phyloP scores from a whole-genome alignment of 2,888 invertebrate genomes.

The Catocala fraxini region DNA sequence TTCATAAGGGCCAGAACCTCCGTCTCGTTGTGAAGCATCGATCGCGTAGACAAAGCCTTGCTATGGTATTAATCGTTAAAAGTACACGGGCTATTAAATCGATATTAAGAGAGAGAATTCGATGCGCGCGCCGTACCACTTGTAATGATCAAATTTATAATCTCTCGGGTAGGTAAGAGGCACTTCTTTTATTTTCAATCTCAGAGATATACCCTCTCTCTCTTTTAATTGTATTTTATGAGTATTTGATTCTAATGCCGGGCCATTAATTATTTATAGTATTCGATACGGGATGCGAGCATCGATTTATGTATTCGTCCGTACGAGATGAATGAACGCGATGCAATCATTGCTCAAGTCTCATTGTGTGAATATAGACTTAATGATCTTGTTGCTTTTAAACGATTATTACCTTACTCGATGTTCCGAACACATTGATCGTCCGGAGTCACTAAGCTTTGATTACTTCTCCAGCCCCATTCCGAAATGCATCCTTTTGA shows the following conservation, averaged over 20 bases:
- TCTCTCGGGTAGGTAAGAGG: conserved; percentile 83
- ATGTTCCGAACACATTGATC: conserved; percentile 34
- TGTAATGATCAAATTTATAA: conserved; percentile 86
- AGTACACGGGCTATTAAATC: conserved; percentile 79
- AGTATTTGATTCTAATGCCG: conserved; percentile 87
- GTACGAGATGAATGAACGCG: conserved; percentile 70
- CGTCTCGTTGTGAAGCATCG: conserved; percentile 50
- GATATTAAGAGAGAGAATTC: conserved; percentile 81
- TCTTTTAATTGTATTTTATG: conserved; percentile 88
- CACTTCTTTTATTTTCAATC: conserved; percentile 82
- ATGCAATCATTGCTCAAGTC: conserved; percentile 66
- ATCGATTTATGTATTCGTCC: conserved; percentile 81
- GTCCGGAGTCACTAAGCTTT: conserved; percentile 30
- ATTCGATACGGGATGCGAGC: conserved; percentile 83
- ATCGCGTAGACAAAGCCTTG: conserved; percentile 69
- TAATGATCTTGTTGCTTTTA: conserved; percentile 55
- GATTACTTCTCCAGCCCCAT: conserved; percentile 26
- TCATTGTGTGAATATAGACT: conserved; percentile 65
- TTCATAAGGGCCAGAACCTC: conserved; percentile 26
- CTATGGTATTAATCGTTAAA: conserved; percentile 75
- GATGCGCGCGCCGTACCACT: conserved; percentile 80
- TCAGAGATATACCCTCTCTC: conserved; percentile 79
- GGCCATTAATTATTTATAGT: conserved; percentile 87
- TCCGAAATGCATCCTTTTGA: conserved; percentile 23
- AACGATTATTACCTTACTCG: conserved; percentile 45